Evolutionary conservation across 2,113 vertebrate species (phyloP).

Genomic region (Polypterus bichir): DNA sequence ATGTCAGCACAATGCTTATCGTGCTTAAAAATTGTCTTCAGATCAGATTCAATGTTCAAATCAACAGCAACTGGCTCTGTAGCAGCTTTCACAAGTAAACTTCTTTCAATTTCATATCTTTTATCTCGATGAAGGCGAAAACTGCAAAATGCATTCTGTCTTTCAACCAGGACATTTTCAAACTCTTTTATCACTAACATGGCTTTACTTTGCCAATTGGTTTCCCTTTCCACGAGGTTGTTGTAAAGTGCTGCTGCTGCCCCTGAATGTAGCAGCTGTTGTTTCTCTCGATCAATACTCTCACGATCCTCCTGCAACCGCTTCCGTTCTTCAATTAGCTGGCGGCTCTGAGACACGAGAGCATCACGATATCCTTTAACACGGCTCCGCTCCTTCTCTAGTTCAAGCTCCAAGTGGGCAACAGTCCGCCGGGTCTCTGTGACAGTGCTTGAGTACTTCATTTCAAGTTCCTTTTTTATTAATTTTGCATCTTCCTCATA

Average conservation of each 20-base stretch:
- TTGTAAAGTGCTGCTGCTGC: slow-evolving; percentile 47
- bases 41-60: slow-evolving; percentile 59
- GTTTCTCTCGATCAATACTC: slow-evolving; percentile 57
- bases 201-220: slow-evolving; percentile 60
- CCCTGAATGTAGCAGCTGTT: slow-evolving; percentile 44
- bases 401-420: slow-evolving; percentile 71
- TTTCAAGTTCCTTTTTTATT: slow-evolving; percentile 63
- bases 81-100: slow-evolving; percentile 61
- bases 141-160: slow-evolving; percentile 82
- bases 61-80: slow-evolving; percentile 53
- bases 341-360: slow-evolving; percentile 71
- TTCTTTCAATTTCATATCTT: slow-evolving; percentile 74
- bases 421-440: slow-evolving; percentile 58
- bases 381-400: slow-evolving; percentile 79
- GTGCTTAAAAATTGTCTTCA: slow-evolving; percentile 81
- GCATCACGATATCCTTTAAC: slow-evolving; percentile 73
- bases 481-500: slow-evolving; percentile 46
- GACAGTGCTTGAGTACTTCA: slow-evolving; percentile 66
- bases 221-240: slow-evolving; percentile 54
- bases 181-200: slow-evolving; percentile 54
- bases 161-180: slow-evolving; percentile 64
- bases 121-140: slow-evolving; percentile 49
- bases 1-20: slow-evolving; percentile 74
- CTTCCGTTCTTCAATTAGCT: slow-evolving; percentile 69
- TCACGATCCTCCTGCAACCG: slow-evolving; percentile 62